Evolutionary conservation across 2,797 vertebrate genomes (phyloP), one percentile per base, ranked within the genome.

Genomic region (Trachurus trachurus): DNA sequence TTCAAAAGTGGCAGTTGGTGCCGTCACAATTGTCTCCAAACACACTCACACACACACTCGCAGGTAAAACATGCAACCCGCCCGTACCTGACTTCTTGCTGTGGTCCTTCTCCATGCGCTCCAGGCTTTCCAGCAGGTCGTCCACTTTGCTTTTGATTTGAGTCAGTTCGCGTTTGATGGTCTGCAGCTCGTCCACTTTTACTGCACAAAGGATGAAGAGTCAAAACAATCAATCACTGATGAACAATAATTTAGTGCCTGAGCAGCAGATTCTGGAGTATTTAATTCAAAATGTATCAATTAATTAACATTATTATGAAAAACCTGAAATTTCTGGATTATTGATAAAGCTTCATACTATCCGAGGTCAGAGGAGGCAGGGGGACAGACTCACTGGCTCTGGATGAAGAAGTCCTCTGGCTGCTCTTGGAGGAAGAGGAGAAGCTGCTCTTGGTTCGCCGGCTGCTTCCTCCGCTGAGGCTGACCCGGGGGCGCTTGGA

Each of bases 101-200:
- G 92, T 97, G 96, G 70, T 97, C 97, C 85, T 96, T 96, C 89
- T 97, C 97, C 93, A 97, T 97, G 83, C 96, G 95, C 86, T 97
- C 97, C 89, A 97, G 93, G 85, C 94, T 97, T 79, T 97, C 96
- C 91, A 97, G 92, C 56, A 98, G 94, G 86, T 96, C 96, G 75
- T 98, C 97, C 92, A 97, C 97, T 92, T 97, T 98, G 95, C 96
- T 96, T 86, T 98, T 98, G 85, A 97, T 97, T 82, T 98, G 97
- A 49, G 95, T 95, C 90, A 97, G 80, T 71, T 97, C 97, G 66
- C 96, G 94, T 90, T 98, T 97, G 85, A 97, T 97, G 78, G 95
- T 95, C 88, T 97, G 97, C 83, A 98, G 92, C 79, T 98, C 96
- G 54, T 97, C 96, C 39, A 94, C 94, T 93, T 96, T 97, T 91